These are phyloP conservation scores for Esox niger DNA, from an alignment of 2,113 vertebrate genomes.

Conservation along the genomic window DNA sequence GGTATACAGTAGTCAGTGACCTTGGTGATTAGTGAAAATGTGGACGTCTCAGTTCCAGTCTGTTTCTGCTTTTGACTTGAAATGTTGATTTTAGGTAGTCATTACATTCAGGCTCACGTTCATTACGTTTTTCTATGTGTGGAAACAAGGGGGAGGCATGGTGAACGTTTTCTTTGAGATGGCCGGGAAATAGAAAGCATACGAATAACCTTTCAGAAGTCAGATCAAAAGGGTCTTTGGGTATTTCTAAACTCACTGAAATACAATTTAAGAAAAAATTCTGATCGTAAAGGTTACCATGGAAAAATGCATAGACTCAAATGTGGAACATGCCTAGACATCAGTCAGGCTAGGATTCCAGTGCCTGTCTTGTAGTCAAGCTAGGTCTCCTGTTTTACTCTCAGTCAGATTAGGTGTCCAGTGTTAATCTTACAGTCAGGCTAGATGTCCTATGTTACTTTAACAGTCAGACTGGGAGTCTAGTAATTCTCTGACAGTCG, in stretches of 20 bases:
- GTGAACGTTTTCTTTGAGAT: not conserved
- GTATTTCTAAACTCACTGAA: conserved; percentile 11
- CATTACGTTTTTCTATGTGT: not conserved
- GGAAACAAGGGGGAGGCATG: not conserved
- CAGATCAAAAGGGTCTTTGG: not conserved
- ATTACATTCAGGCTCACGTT: not conserved
- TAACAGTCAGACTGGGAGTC: no score
- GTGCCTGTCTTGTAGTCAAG: no score
- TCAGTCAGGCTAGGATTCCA: no score
- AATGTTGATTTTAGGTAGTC: not conserved
- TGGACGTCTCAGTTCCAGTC: no score
- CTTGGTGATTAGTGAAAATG: no score
- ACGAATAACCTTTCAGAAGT: not conserved
- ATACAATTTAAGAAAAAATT: conserved; percentile 1
- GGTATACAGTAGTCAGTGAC: no score
- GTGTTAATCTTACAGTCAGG: no score
- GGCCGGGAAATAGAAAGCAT: not conserved
- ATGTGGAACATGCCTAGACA: not conserved
- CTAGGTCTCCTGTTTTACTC: not conserved
- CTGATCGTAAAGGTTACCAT: not conserved
- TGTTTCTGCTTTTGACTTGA: no score
- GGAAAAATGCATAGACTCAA: not conserved
- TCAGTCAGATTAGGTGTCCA: not conserved
- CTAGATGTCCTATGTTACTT: no score
- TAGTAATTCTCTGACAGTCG: no score